Percentiles rank a stretch among this genome's conserved stretches.
Conservation (phyloP, 1,140 invertebrate species). For the Drosophila pandora region DNA sequence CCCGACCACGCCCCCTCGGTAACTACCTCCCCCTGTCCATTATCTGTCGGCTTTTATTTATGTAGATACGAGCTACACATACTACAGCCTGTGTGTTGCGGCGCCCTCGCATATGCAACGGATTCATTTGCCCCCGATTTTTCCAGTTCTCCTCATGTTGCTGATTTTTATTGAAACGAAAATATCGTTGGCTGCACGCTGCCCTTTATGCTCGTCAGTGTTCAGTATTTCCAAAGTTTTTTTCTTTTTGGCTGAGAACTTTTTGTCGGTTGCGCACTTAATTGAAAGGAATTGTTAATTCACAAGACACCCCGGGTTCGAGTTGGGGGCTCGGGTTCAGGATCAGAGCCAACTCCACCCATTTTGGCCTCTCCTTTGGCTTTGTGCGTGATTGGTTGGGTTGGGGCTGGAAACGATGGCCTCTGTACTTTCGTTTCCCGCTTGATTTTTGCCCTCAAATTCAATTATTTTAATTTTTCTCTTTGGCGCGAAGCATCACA, state of each 20-base stretch:
- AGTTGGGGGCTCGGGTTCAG: conserved; percentile 31
- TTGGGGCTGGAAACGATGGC: conserved; percentile 32
- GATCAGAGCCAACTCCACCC: background rate
- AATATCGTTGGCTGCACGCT: conserved; percentile 63
- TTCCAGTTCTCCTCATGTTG: conserved; percentile 22
- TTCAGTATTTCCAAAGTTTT: conserved; percentile 1
- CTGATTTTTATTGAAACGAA: conserved; percentile 80
- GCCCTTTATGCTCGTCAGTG: conserved; percentile 34
- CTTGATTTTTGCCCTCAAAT: conserved; percentile 44
- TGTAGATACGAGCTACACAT: conserved; percentile 27
- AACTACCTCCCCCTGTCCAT: conserved; percentile 27
- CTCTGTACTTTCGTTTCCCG: conserved; percentile 15
- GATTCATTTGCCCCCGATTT: conserved; percentile 59
- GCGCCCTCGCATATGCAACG: conserved; percentile 61
- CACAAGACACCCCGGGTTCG: conserved; percentile 40
- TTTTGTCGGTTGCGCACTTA: conserved; percentile 68
- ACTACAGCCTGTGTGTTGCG: conserved; percentile 13
- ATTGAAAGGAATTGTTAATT: conserved; percentile 81
- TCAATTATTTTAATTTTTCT: conserved; percentile 49
- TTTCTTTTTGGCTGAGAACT: conserved; percentile 5
- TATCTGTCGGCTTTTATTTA: conserved; percentile 72
- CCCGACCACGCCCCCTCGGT: conserved; percentile 21
- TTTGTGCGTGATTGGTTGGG: conserved; percentile 70
- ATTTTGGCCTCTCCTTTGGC: conserved; percentile 20
- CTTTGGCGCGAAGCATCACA: conserved; percentile 11